phyloP scores from a whole-genome alignment of 2,888 invertebrate genomes.

The Myopa tessellatipennis region DNA sequence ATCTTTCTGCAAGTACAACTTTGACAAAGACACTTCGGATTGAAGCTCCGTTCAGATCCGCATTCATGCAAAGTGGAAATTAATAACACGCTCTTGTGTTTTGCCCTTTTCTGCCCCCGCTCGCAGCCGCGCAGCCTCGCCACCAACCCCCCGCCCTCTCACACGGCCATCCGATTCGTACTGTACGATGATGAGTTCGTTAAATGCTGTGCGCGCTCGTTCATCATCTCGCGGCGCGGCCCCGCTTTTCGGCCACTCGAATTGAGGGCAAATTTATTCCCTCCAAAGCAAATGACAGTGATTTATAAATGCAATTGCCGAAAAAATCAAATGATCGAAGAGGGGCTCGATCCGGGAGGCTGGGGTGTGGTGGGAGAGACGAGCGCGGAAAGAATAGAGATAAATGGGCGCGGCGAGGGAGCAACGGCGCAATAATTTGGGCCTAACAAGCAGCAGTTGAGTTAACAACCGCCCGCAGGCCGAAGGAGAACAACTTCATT shows the following conservation, averaged over 20 bases:
- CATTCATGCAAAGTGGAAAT: conserved; percentile 38
- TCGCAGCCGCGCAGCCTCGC: not conserved
- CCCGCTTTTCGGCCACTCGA: conserved; percentile 13
- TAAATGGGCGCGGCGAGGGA: not conserved
- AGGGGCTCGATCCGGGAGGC: not conserved
- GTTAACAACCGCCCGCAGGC: conserved; percentile 34
- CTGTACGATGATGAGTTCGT: conserved; percentile 30
- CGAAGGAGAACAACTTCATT: conserved; percentile 30
- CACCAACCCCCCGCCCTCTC: no score
- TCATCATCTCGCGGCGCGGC: conserved; percentile 26
- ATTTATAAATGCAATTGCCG: conserved; percentile 38
- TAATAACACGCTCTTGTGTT: conserved; percentile 36
- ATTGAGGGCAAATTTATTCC: conserved; percentile 36
- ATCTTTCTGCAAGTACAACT: conserved; percentile 15
- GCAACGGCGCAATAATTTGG: conserved; percentile 6
- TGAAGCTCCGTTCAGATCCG: not conserved
- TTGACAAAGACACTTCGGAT: conserved; percentile 10
- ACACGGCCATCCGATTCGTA: not conserved
- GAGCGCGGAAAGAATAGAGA: not conserved
- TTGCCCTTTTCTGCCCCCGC: not conserved
- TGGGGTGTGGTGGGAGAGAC: not conserved
- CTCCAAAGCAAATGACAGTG: conserved; percentile 35
- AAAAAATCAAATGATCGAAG: conserved; percentile 28
- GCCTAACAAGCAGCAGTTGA: conserved; percentile 30
- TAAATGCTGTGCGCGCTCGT: conserved; percentile 28